Evolutionary conservation across 2,888 invertebrate species (phyloP).

Genomic region (Drosophila borealis): DNA sequence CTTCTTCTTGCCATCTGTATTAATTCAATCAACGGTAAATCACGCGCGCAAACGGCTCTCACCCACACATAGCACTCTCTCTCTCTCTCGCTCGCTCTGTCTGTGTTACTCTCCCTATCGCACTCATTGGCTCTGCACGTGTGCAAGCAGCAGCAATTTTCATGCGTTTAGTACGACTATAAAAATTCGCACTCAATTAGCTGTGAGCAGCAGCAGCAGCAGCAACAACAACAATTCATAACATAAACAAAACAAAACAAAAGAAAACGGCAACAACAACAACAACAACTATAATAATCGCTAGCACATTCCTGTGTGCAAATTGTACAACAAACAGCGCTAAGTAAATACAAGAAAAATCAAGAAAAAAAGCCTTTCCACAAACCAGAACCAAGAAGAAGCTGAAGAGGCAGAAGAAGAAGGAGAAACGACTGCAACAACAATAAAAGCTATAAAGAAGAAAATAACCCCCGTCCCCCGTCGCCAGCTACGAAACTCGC

Average conservation of each 20-base stretch:
- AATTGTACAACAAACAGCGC: constrained; percentile 47
- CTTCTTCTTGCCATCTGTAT: constrained; percentile 49
- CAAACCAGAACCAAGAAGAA: constrained; percentile 19
- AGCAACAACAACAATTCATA: constrained; percentile 27
- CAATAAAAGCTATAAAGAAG: constrained; percentile 8
- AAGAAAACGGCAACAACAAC: constrained; percentile 12
- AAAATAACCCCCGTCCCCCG: constrained; percentile 15
- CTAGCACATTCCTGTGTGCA: constrained; percentile 55
- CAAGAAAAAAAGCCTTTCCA: constrained; percentile 31
- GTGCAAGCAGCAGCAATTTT: constrained; percentile 38
- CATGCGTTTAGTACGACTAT: constrained; percentile 49
- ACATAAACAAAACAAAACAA: constrained; percentile 48
- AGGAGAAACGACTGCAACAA: constrained; percentile 6
- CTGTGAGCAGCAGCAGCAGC: constrained; percentile 20
- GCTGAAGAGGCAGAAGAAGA: not conserved
- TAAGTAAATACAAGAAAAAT: constrained; percentile 44
- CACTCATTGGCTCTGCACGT: constrained; percentile 17
- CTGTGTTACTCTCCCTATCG: constrained; percentile 6
- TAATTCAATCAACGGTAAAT: constrained; percentile 70
- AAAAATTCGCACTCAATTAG: constrained; percentile 62
- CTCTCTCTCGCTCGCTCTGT: not conserved
- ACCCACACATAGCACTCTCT: constrained; percentile 19
- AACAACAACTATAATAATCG: constrained; percentile 30
- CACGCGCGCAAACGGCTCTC: constrained; percentile 52
- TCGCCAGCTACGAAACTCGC: constrained; percentile 9